Base-by-base conservation (phyloP, 2,797 vertebrate species). In the Sorex maritimensis region DNA sequence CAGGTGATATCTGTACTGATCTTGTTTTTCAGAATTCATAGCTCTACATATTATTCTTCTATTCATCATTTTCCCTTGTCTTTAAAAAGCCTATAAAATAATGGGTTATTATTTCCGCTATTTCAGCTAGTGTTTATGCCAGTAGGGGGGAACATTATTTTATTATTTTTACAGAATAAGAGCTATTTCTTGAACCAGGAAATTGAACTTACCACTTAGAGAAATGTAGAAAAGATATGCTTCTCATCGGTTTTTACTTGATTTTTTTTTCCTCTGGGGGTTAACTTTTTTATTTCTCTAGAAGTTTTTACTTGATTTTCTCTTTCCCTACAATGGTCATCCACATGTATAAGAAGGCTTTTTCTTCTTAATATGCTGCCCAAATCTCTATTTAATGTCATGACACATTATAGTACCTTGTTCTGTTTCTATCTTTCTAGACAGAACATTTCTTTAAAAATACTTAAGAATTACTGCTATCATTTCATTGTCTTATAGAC, bases 151-250 rank as follows among this genome's bases (percentile, higher is more conserved):
- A 46, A 44, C 85, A 83, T 96, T 97, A 96, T 95, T 97, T 97
- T 96, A 91, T 96, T 97, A 96, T 95, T 97, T 97, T 94, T 94
- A 94, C 89, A 98, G 92, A 94, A 95, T 68, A 92, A 93, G 88
- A 96, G 85, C 74, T 93, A 21, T 94, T 92, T 96, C 85, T 96
- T 93, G 65, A 95, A 94, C 38, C 38, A 97, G 88, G 93, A 96
- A 97, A 96, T 96, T 94, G 93, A 95, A 94, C 86, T 93, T 95
- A 34, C 81, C 93, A 92, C 93, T 94, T 68, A 93, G 58, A 95
- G 83, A 95, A 95, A 96, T 82, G 94, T 95, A 95, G 79, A 46
- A 94, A 5, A 96, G 88, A 90, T 91, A 92, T 92, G 38, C 14
- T 92, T 90, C 74, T 93, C n/a, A 94, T 96, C 87, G 88, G 26